A percentile compares a stretch with the other conserved stretches of the same genome.
These are phyloP conservation scores for Cryptoblepharus egeriae DNA, from an alignment of 2,797 vertebrate genomes.

Conservation along the genomic window DNA sequence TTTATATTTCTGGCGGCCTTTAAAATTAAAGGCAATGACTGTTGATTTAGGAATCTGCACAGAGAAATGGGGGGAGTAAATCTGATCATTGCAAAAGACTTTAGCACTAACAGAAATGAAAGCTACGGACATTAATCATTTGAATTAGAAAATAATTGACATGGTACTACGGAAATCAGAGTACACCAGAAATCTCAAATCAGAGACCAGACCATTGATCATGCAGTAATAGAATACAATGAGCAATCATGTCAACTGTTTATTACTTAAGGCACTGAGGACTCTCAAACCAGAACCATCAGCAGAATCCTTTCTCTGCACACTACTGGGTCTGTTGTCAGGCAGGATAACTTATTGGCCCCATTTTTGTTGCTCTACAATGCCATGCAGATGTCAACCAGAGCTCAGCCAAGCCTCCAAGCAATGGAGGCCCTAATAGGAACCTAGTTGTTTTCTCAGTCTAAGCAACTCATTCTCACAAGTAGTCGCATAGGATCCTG, in stretches of 20 bases:
- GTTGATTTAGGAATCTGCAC: not conserved
- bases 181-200: not conserved
- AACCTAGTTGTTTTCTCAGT: too few relatives aligned
- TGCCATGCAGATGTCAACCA: too few relatives aligned
- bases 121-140: not conserved
- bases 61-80: not conserved
- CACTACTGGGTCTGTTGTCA: too few relatives aligned
- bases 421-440: too few relatives aligned
- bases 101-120: not conserved
- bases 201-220: not conserved
- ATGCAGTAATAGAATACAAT: not conserved
- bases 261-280: not conserved
- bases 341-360: too few relatives aligned
- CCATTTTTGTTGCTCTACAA: too few relatives aligned
- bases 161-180: not conserved
- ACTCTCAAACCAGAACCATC: too few relatives aligned
- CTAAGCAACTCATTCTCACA: too few relatives aligned
- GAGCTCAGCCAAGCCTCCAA: too few relatives aligned
- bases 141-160: not conserved
- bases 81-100: too few relatives aligned
- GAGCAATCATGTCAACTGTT: not conserved
- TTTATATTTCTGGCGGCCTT: not conserved
- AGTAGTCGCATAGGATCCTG: too few relatives aligned
- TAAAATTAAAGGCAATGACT: constrained; percentile 2
- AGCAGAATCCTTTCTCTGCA: too few relatives aligned